Evolutionary conservation across 1,140 invertebrate species (phyloP), one percentile per base, ranked within the genome.

Genomic region (Temnothorax longispinosus): DNA sequence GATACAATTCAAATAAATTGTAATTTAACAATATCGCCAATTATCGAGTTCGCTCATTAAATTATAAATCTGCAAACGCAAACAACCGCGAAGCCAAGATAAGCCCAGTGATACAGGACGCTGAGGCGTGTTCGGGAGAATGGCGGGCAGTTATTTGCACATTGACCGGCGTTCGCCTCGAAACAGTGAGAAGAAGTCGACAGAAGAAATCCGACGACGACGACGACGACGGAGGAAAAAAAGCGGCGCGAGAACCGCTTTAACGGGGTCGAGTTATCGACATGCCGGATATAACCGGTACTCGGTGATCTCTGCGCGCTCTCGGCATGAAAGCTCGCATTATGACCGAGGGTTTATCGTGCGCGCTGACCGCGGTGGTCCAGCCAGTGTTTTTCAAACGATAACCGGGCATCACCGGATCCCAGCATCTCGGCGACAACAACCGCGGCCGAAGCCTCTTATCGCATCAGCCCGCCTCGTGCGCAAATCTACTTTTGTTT

Each of bases 351-450:
- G 81, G 89, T 93, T 93, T 94, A 94, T 94, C 92, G 84, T 52
- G 81, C 88, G 87, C 38, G 86, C 93, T 93, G 93, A 92, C 92
- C 90, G 69, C 80, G 72, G 87, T 91, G 91, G 90, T 91, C 89
- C 88, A 38, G 58, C 27, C 80, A 65, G 74, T 93, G 89, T 94
- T 94, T 94, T 95, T 93, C 92, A 92, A 64, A 86, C 72, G 91
- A 93, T 93, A 95, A 94, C 93, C 86, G 91, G 93, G 91, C 84
- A 90, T 92, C 89, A 94, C 94, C 86, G 94, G 94, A 93, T 94
- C 81, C 58, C 52, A 54, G 35, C 76, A 77, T 71, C 86, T 85
- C 54, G 47, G 11, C 56, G 52, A 72, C 47, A 82, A 86, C 65
- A 64, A 84, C 72, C 38, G 52, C 52, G 50, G 21, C 38, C 18